Conservation (phyloP, 30 jellyfish, hydroid and myxozoan genomes). For the Euphysa ruthae region DNA sequence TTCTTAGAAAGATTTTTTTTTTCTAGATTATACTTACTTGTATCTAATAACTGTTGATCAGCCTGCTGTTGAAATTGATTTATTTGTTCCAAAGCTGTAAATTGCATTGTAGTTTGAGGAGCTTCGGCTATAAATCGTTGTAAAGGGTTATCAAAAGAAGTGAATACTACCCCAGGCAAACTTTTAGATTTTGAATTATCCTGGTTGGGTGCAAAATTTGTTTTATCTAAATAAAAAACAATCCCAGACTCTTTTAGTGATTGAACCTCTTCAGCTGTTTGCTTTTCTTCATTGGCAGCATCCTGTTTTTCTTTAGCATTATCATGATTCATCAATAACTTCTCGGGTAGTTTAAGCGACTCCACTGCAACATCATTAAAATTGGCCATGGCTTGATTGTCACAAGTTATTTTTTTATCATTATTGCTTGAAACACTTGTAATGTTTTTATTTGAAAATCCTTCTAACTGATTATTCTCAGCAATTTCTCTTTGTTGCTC, state of each 20-base stretch:
- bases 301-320: too few species aligned
- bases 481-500: too few species aligned
- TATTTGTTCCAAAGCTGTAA: constrained; percentile 16
- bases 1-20: background rate
- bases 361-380: too few species aligned
- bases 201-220: background rate
- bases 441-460: too few species aligned
- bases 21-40: background rate
- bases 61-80: constrained; percentile 6
- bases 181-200: background rate
- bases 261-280: background rate
- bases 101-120: background rate
- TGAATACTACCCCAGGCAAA: background rate
- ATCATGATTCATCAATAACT: background rate
- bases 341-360: constrained; percentile 16
- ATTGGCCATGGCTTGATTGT: too few species aligned
- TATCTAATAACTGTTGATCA: background rate
- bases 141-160: background rate
- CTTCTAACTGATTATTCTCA: too few species aligned
- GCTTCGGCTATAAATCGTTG: constrained; percentile 9
- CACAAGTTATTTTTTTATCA: too few species aligned
- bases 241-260: background rate
- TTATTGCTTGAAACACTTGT: too few species aligned
- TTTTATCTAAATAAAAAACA: constrained; percentile 10
- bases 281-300: background rate